Evolutionary conservation across 2,113 vertebrate species (phyloP).

Genomic region (Odontophorus gujanensis): DNA sequence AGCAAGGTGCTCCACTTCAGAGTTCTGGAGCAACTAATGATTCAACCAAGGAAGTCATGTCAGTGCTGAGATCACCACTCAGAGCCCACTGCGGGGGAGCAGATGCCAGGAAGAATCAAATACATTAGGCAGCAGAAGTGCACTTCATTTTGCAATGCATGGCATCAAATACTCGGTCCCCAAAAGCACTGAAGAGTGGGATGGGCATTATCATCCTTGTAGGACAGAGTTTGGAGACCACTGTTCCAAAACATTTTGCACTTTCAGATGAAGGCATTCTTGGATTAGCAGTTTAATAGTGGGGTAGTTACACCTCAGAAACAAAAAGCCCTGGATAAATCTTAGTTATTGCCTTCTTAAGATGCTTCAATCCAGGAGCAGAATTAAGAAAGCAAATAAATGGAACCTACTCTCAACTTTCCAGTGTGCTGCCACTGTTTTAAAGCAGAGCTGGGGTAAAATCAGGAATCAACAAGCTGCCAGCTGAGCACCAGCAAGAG

Average conservation of each 20-base stretch:
- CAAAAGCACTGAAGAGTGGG: neutral
- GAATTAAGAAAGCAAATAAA: neutral
- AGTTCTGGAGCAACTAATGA: neutral
- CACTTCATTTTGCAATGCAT: neutral
- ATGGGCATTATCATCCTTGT: rapidly evolving
- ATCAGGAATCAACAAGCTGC: neutral
- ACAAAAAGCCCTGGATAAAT: neutral
- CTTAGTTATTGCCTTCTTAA: neutral
- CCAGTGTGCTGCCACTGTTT: neutral
- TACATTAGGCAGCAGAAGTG: neutral
- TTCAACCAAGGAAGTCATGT: neutral
- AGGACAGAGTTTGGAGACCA: neutral
- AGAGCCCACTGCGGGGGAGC: neutral
- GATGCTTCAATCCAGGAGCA: neutral
- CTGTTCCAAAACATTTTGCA: neutral
- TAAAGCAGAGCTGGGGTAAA: neutral
- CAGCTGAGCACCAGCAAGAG: neutral
- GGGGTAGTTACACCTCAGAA: neutral
- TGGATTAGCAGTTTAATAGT: neutral
- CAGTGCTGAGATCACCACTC: neutral
- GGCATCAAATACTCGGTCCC: rapidly evolving
- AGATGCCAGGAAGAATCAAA: neutral
- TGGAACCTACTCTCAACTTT: neutral
- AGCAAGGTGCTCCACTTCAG: neutral
- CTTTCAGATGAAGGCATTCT: neutral